Percentiles rank a stretch among this genome's conserved stretches.
phyloP scores from a whole-genome alignment of 2,113 vertebrate species.

The Scopus umbretta region DNA sequence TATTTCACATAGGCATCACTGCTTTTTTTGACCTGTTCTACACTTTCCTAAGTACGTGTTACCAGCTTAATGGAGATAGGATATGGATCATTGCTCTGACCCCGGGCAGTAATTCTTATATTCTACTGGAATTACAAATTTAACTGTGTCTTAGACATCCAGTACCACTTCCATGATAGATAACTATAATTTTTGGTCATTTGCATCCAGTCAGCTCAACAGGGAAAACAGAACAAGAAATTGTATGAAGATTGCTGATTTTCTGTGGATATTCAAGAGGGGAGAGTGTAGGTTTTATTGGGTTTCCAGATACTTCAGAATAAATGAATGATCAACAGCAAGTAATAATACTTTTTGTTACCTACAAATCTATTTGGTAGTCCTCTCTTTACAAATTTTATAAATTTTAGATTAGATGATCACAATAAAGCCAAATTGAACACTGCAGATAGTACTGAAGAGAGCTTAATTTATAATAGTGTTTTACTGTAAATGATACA shows the following conservation, averaged over 20 bases:
- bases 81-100: not conserved
- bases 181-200: not conserved
- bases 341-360: not conserved
- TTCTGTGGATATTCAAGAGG: not conserved
- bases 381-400: not conserved
- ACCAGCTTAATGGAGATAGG: not conserved
- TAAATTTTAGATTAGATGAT: not conserved
- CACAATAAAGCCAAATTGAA: not conserved
- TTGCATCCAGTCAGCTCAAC: not conserved
- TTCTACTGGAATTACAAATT: not conserved
- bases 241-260: not conserved
- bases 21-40: not conserved
- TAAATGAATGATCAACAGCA: not conserved
- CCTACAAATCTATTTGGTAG: not conserved
- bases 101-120: rapidly evolving
- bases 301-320: not conserved
- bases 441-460: not conserved
- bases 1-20: not conserved
- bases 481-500: not conserved
- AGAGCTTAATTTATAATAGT: not conserved
- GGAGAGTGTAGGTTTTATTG: not conserved
- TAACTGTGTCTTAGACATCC: not conserved
- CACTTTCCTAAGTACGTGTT: not conserved
- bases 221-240: not conserved
- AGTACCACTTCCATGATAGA: not conserved